Conservation (phyloP, 2,113 vertebrate species). For the Morone saxatilis region DNA sequence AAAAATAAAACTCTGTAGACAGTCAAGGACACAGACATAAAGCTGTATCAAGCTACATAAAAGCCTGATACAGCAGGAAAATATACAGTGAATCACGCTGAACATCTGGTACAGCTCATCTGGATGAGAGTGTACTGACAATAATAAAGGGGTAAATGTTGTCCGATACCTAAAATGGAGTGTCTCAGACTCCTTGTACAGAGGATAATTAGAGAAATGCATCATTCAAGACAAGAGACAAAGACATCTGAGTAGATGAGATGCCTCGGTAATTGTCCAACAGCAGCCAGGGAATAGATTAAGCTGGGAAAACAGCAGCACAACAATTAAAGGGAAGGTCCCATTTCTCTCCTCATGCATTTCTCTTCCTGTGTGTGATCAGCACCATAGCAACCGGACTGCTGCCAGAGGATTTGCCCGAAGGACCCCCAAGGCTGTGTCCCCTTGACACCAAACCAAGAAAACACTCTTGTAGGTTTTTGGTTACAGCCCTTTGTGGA, state of each 20-base stretch:
- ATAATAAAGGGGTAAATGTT: conserved; percentile 44
- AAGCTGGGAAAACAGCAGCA: conserved; percentile 37
- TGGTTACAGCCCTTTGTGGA: neutral
- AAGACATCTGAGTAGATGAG: conserved; percentile 50
- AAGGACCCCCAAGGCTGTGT: conserved; percentile 37
- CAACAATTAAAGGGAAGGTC: conserved; percentile 39
- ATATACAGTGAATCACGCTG: conserved; percentile 27
- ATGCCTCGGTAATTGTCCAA: conserved; percentile 43
- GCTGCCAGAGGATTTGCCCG: conserved; percentile 40
- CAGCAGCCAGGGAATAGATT: conserved; percentile 49
- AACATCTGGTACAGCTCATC: conserved; percentile 29
- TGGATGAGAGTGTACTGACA: neutral
- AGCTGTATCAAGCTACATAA: conserved; percentile 15
- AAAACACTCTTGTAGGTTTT: neutral
- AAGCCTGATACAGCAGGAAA: conserved; percentile 49
- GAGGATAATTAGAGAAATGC: conserved; percentile 54
- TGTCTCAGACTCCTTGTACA: conserved; percentile 1
- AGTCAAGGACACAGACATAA: conserved; percentile 51
- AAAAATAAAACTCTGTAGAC: conserved; percentile 33
- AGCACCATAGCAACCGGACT: conserved; percentile 58
- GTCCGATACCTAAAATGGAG: conserved; percentile 14
- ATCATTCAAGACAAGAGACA: conserved; percentile 27
- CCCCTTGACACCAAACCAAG: neutral
- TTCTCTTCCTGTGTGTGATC: conserved; percentile 53
- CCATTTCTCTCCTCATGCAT: conserved; percentile 43